Conservation (phyloP, 2,113 vertebrate species). For the Gnathonemus echidnorhynchus region DNA sequence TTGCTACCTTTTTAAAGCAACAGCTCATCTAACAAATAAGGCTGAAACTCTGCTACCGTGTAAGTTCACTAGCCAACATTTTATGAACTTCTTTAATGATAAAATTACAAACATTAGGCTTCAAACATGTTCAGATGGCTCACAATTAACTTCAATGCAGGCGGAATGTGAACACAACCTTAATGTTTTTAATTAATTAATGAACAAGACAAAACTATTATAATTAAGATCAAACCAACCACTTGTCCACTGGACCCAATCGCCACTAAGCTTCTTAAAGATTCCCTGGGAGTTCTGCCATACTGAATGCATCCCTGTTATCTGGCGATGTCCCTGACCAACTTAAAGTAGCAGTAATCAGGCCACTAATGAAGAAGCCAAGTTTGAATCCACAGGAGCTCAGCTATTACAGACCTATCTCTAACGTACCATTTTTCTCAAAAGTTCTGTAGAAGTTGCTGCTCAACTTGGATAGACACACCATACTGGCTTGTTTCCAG, state of each 20-base stretch:
- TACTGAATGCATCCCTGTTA: too few species aligned
- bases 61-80: neutral
- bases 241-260: too few species aligned
- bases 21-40: neutral
- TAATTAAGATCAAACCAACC: neutral
- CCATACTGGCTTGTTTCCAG: too few species aligned
- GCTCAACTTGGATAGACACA: too few species aligned
- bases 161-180: neutral
- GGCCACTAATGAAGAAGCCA: too few species aligned
- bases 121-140: neutral
- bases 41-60: neutral
- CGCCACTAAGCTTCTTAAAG: neutral
- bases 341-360: too few species aligned
- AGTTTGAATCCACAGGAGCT: too few species aligned
- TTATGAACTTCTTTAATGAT: neutral
- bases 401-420: too few species aligned
- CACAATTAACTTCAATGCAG: neutral
- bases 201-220: neutral
- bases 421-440: too few species aligned
- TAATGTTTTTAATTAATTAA: neutral
- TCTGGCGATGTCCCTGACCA: too few species aligned
- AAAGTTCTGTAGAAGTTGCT: too few species aligned
- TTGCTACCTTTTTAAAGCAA: neutral
- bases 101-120: neutral
- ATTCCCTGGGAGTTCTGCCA: neutral